These are phyloP conservation scores for Ephydatia muelleri DNA, from an alignment of 37 sponge, comb jelly and placozoan genomes.

Conservation along the genomic window DNA sequence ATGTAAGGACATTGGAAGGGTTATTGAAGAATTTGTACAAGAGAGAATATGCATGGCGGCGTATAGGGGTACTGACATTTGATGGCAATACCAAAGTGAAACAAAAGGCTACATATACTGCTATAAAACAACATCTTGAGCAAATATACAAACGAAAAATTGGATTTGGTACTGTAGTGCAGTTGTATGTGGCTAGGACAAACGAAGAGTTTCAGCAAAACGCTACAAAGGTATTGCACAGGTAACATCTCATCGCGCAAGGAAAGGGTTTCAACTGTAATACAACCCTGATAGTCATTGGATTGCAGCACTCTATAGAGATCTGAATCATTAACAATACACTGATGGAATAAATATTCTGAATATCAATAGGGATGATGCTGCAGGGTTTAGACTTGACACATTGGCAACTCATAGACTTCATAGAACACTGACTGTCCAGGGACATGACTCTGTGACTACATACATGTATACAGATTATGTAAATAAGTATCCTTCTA, in stretches of 20 bases:
- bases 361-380: constrained; percentile 25
- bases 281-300: too few relatives aligned
- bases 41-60: constrained; percentile 23
- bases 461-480: constrained; percentile 29
- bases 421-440: constrained; percentile 12
- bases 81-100: too few relatives aligned
- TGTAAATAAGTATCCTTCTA: constrained; percentile 13
- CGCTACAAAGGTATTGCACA: too few relatives aligned
- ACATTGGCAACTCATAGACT: too few relatives aligned
- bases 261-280: too few relatives aligned
- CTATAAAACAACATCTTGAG: constrained; percentile 7
- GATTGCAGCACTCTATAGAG: too few relatives aligned
- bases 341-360: constrained; percentile 18
- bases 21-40: too few relatives aligned
- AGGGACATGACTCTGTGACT: constrained; percentile 16
- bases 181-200: constrained; percentile 31
- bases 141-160: constrained; percentile 18
- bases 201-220: too few relatives aligned
- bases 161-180: constrained; percentile 26
- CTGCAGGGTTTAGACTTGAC: too few relatives aligned
- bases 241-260: too few relatives aligned
- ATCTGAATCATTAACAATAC: constrained; percentile 19
- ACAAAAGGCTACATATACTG: constrained; percentile 2
- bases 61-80: constrained; percentile 28
- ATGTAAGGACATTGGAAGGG: too few relatives aligned